Evolutionary conservation across 2,797 vertebrate genomes (phyloP).

Genomic region (Lacerta bilineata): DNA sequence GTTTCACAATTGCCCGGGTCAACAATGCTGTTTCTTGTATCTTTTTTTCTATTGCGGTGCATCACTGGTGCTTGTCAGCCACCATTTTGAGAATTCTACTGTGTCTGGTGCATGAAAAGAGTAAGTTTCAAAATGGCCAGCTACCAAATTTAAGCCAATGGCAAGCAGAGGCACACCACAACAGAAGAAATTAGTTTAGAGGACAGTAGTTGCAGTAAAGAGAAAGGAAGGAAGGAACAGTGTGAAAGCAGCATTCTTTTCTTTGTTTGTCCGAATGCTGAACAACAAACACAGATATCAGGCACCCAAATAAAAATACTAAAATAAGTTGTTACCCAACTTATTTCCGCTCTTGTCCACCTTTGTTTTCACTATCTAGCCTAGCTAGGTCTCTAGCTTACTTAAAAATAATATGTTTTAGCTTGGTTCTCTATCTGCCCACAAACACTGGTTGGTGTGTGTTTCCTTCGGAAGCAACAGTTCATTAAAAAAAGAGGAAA

Average conservation of each 20-base stretch:
- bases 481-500: neutral
- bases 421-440: conserved; percentile 12
- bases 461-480: conserved; percentile 8
- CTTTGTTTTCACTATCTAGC: conserved; percentile 18
- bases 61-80: neutral
- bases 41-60: neutral
- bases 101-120: neutral
- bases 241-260: neutral
- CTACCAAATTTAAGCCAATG: neutral
- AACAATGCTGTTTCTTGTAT: neutral
- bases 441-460: neutral
- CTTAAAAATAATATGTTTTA: conserved; percentile 38
- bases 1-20: neutral
- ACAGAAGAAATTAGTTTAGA: neutral
- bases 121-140: neutral
- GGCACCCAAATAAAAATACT: neutral
- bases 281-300: neutral
- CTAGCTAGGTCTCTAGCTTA: neutral
- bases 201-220: neutral
- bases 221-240: neutral
- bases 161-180: neutral
- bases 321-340: neutral
- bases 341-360: neutral
- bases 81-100: neutral
- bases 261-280: neutral